A percentile compares a stretch with the other conserved stretches of the same genome.
Conservation (phyloP, 2,888 invertebrate species). For the Pardosa pseudoannulata region DNA sequence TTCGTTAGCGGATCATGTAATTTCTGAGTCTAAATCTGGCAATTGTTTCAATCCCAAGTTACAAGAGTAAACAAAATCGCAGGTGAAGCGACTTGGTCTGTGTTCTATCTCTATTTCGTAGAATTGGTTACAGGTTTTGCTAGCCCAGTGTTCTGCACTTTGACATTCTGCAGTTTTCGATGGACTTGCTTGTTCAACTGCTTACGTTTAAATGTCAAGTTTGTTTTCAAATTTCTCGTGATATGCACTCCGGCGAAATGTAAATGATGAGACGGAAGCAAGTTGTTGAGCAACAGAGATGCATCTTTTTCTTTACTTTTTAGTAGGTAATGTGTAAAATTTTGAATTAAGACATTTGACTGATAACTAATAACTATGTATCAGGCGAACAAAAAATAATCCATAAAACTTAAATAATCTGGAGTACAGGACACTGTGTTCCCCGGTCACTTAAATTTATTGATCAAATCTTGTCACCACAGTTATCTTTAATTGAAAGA, state of each 20-base stretch:
- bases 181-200: constrained; percentile 65
- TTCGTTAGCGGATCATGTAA: constrained; percentile 12
- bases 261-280: too few species aligned
- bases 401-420: too few species aligned
- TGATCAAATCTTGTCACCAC: too few species aligned
- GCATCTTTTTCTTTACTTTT: too few species aligned
- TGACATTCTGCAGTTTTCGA: constrained; percentile 39
- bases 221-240: constrained; percentile 39
- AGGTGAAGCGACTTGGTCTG: constrained; percentile 13
- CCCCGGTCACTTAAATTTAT: too few species aligned
- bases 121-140: background rate
- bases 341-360: too few species aligned
- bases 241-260: background rate
- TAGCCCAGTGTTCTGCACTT: background rate
- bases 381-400: too few species aligned
- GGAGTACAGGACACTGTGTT: too few species aligned
- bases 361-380: too few species aligned
- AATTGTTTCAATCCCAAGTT: constrained; percentile 20
- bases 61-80: constrained; percentile 17
- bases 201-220: constrained; percentile 62
- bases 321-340: too few species aligned
- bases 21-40: background rate
- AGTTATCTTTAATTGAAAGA: too few species aligned
- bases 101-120: background rate
- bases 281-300: too few species aligned